phyloP scores from a whole-genome alignment of 2,113 vertebrate genomes.

The Tretioscincus oriximinensis region DNA sequence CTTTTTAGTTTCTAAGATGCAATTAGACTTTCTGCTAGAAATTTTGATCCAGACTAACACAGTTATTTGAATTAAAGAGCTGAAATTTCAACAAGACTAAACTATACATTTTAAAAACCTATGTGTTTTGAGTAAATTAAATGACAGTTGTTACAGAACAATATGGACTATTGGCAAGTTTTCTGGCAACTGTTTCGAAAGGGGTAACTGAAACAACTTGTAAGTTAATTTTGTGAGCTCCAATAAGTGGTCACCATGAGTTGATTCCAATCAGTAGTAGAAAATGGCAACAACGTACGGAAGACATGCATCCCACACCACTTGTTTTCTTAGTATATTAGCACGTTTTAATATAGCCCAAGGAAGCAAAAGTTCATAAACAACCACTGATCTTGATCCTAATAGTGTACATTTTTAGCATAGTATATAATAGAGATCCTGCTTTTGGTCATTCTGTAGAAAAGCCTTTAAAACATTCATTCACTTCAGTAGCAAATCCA shows the following conservation, averaged over 20 bases:
- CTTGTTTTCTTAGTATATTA: not conserved
- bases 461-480: slow-evolving; percentile 51
- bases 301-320: not conserved
- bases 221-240: too few species aligned
- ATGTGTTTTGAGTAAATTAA: not conserved
- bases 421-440: slow-evolving; percentile 42
- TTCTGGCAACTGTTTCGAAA: too few species aligned
- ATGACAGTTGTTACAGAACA: not conserved
- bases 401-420: slow-evolving; percentile 8
- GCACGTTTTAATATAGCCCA: not conserved
- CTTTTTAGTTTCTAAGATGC: too few species aligned
- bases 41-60: too few species aligned
- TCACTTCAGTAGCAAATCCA: slow-evolving; percentile 49
- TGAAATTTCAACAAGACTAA: too few species aligned
- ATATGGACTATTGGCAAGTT: not conserved
- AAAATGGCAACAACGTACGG: too few species aligned
- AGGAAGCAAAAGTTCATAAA: not conserved
- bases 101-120: not conserved
- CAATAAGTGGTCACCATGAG: too few species aligned
- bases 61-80: too few species aligned
- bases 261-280: too few species aligned
- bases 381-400: slow-evolving; percentile 19
- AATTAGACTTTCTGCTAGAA: too few species aligned
- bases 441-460: slow-evolving; percentile 61
- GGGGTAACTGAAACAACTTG: too few species aligned